A percentile compares a stretch with the other conserved stretches of the same genome.
These are phyloP conservation scores for Saccopteryx bilineata DNA, from an alignment of 2,113 vertebrate genomes.

Conservation along the genomic window DNA sequence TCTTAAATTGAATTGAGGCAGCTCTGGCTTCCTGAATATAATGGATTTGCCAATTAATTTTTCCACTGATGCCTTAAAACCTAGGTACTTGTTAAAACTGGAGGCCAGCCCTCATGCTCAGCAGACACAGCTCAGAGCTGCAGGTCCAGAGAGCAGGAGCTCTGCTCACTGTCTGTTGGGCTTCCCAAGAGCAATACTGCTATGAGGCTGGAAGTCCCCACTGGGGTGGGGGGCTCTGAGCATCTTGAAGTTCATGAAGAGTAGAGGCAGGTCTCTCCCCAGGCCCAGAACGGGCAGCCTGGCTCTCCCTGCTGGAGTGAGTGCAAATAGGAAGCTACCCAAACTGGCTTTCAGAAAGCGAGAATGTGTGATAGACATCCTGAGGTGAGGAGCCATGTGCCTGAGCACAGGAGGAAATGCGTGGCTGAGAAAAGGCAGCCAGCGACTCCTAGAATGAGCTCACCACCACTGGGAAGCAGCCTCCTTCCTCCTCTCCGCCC, in stretches of 20 bases:
- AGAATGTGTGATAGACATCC: neutral
- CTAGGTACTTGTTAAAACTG: neutral
- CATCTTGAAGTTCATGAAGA: too few relatives aligned
- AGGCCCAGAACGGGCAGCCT: neutral
- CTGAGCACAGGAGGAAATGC: neutral
- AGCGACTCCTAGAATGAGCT: too few relatives aligned
- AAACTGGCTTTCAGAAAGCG: neutral
- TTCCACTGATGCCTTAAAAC: neutral
- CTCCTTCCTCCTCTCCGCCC: neutral
- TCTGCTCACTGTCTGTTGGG: rapidly evolving
- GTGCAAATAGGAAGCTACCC: neutral
- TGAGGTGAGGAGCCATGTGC: neutral
- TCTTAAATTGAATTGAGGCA: neutral
- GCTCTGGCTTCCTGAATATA: conserved; percentile 23
- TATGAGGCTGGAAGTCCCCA: neutral
- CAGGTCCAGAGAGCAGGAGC: neutral
- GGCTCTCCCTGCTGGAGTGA: neutral
- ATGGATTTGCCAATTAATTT: conserved; percentile 30
- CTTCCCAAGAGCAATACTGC: neutral
- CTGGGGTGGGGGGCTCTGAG: neutral
- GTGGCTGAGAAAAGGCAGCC: too few relatives aligned
- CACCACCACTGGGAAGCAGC: rapidly evolving
- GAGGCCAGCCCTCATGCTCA: neutral
- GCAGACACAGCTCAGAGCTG: too few relatives aligned
- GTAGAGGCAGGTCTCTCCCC: neutral